Percentiles rank a stretch among this genome's conserved stretches.
Conservation (phyloP, 2,113 vertebrate species). For the Notechis scutatus region DNA sequence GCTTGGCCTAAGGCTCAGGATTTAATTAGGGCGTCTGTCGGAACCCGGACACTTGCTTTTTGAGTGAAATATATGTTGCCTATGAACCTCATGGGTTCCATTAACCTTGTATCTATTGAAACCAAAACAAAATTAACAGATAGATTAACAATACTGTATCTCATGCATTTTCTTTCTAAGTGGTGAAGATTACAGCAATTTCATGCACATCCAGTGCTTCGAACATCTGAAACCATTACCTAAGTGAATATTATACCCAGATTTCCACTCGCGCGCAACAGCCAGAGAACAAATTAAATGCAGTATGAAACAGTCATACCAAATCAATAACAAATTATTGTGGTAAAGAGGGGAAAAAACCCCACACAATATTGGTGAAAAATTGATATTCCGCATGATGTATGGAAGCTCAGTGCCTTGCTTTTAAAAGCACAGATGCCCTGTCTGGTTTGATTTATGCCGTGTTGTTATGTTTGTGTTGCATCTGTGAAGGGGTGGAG, state of each 20-base stretch:
- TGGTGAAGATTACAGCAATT: not conserved
- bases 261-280: not conserved
- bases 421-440: constrained; percentile 60
- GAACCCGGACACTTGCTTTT: no score
- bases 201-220: not conserved
- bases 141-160: not conserved
- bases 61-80: no score
- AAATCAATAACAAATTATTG: not conserved
- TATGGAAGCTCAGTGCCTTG: constrained; percentile 49
- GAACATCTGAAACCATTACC: not conserved
- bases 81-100: not conserved
- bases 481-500: constrained; percentile 48
- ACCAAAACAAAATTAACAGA: not conserved
- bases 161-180: not conserved
- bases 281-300: not conserved
- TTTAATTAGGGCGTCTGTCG: no score
- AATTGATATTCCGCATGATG: constrained; percentile 27
- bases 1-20: no score
- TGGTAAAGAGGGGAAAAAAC: not conserved
- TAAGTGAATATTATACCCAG: not conserved
- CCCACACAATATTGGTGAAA: constrained; percentile 26
- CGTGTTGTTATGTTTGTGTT: constrained; percentile 47
- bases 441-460: constrained; percentile 63
- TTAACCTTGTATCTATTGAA: not conserved
- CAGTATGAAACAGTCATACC: not conserved